phyloP scores from a whole-genome alignment of 2,888 invertebrate species.

The Chromoteleia sp. region DNA sequence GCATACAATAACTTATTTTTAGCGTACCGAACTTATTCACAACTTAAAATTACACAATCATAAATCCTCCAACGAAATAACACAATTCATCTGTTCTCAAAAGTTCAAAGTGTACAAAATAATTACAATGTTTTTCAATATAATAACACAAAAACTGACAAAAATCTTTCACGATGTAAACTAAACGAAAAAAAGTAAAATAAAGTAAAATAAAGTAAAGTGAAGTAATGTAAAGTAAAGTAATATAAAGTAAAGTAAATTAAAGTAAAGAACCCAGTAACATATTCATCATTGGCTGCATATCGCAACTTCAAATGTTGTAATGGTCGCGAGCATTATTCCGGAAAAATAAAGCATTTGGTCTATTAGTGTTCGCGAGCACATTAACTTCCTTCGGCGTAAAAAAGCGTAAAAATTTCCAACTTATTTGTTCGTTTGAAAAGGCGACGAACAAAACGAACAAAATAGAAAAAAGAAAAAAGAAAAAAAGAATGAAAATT shows the following conservation, averaged over 20 bases:
- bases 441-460: conserved; percentile 1
- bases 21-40: too few relatives aligned
- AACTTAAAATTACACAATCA: too few relatives aligned
- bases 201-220: too few relatives aligned
- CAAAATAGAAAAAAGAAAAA: not conserved
- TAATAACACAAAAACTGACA: too few relatives aligned
- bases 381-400: not conserved
- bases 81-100: not conserved
- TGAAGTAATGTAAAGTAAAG: too few relatives aligned
- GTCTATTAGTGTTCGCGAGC: not conserved
- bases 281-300: not conserved
- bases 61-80: not conserved
- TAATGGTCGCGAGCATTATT: not conserved
- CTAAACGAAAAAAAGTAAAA: too few relatives aligned
- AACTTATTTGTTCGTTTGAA: conserved; percentile 17
- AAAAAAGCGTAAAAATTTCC: conserved; percentile 7
- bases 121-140: too few relatives aligned
- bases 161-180: too few relatives aligned
- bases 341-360: not conserved
- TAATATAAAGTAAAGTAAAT: not conserved
- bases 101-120: not conserved
- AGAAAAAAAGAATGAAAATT: conserved; percentile 19
- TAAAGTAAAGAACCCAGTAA: not conserved
- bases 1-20: not conserved
- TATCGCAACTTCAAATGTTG: not conserved